A percentile compares a stretch with the other conserved stretches of the same genome.
phyloP scores from a whole-genome alignment of 2,888 invertebrate genomes.

The Cephalotes varians region DNA sequence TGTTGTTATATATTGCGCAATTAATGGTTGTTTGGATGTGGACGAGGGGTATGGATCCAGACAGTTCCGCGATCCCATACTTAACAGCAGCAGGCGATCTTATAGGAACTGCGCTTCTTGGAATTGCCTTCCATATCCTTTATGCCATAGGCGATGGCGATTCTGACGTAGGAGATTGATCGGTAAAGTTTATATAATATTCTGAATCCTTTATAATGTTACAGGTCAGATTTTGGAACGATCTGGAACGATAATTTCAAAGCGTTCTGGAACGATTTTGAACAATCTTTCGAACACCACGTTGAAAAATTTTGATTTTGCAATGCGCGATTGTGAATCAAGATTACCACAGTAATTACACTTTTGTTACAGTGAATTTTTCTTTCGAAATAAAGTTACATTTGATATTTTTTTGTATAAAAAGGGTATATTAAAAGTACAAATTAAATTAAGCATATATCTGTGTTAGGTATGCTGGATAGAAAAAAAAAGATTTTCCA shows the following conservation, averaged over 20 bases:
- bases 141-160: conserved; percentile 92
- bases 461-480: conserved; percentile 10
- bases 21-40: conserved; percentile 95
- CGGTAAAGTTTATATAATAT: neutral
- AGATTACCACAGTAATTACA: neutral
- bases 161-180: conserved; percentile 90
- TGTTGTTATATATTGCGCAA: conserved; percentile 93
- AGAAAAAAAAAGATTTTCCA: neutral
- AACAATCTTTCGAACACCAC: neutral
- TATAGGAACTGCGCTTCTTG: conserved; percentile 92
- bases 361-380: conserved; percentile 1
- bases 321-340: neutral
- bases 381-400: neutral
- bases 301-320: neutral
- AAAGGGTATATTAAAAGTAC: conserved; percentile 40
- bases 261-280: no score
- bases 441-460: conserved; percentile 46
- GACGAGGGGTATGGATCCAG: conserved; percentile 93
- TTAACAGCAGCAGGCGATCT: conserved; percentile 96
- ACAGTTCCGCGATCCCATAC: conserved; percentile 96
- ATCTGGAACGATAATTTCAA: no score
- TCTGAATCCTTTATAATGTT: neutral
- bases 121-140: conserved; percentile 91
- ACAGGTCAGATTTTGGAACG: neutral
- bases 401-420: neutral